These are phyloP conservation scores for Linyphia triangularis DNA, from an alignment of 2,888 invertebrate species.

Conservation along the genomic window DNA sequence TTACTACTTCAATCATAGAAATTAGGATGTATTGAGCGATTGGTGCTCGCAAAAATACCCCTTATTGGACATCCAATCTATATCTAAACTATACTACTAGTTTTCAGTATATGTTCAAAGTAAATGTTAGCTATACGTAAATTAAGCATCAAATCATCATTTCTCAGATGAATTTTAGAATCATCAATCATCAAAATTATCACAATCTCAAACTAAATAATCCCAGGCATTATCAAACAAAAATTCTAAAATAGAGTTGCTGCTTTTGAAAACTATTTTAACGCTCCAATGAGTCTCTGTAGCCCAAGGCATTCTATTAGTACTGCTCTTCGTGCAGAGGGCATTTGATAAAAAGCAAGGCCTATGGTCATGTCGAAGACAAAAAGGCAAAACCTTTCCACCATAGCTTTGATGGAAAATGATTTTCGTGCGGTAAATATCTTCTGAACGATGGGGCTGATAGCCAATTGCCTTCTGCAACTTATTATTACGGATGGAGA, in stretches of 20 bases:
- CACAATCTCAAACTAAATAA: not conserved
- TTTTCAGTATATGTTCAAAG: too few relatives aligned
- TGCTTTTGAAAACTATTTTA: not conserved
- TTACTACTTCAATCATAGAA: too few relatives aligned
- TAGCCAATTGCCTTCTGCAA: slow-evolving; percentile 16
- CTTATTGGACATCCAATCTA: too few relatives aligned
- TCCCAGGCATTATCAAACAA: not conserved
- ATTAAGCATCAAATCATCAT: not conserved
- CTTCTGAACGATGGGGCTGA: slow-evolving; percentile 9
- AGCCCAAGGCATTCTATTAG: not conserved
- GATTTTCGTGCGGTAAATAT: slow-evolving; percentile 29
- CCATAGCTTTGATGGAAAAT: slow-evolving; percentile 22
- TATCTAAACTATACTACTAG: too few relatives aligned
- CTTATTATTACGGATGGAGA: slow-evolving; percentile 33
- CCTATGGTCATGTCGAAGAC: not conserved
- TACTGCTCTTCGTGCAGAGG: slow-evolving; percentile 1
- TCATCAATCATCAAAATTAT: not conserved
- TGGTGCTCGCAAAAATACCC: too few relatives aligned
- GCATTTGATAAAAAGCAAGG: not conserved
- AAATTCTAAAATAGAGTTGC: not conserved
- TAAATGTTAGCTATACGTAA: not conserved
- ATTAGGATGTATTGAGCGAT: too few relatives aligned
- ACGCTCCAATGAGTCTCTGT: not conserved
- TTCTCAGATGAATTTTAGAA: not conserved
- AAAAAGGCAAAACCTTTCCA: slow-evolving; percentile 10